Conservation (phyloP, 2,888 invertebrate genomes). For the Macrophya annulata region DNA sequence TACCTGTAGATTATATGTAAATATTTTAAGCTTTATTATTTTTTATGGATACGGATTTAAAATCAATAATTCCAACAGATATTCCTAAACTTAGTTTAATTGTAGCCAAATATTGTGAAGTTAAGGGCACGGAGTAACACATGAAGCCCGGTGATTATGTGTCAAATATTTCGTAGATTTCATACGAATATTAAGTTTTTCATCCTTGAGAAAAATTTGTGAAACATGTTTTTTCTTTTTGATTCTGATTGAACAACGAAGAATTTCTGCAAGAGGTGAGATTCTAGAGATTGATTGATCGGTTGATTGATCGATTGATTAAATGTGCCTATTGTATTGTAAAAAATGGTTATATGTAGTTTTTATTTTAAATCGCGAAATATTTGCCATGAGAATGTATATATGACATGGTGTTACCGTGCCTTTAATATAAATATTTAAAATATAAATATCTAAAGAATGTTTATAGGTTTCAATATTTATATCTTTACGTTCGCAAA, state of each 20-base stretch:
- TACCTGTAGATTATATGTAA: constrained; percentile 1
- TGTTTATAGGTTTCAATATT: background rate
- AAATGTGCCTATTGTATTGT: background rate
- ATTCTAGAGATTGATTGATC: background rate
- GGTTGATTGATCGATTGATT: background rate
- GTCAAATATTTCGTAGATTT: constrained; percentile 19
- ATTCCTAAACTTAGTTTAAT: background rate
- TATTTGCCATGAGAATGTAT: background rate
- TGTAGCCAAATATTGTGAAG: constrained; percentile 5
- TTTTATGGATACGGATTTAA: background rate
- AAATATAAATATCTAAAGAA: background rate
- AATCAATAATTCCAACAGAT: constrained; percentile 3
- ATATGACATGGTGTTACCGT: background rate
- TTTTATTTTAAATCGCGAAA: background rate
- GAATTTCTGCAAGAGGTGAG: background rate
- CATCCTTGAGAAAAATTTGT: background rate
- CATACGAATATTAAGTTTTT: background rate
- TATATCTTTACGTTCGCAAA: background rate
- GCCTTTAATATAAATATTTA: background rate
- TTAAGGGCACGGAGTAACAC: background rate
- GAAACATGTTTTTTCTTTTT: background rate
- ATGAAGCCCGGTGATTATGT: background rate
- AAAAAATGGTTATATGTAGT: background rate
- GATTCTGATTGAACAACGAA: background rate
- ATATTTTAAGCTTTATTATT: background rate